A percentile compares a stretch with the other conserved stretches of the same genome.
Evolutionary conservation across 2,113 vertebrate species (phyloP).

Genomic region (Percopsis transmontana): DNA sequence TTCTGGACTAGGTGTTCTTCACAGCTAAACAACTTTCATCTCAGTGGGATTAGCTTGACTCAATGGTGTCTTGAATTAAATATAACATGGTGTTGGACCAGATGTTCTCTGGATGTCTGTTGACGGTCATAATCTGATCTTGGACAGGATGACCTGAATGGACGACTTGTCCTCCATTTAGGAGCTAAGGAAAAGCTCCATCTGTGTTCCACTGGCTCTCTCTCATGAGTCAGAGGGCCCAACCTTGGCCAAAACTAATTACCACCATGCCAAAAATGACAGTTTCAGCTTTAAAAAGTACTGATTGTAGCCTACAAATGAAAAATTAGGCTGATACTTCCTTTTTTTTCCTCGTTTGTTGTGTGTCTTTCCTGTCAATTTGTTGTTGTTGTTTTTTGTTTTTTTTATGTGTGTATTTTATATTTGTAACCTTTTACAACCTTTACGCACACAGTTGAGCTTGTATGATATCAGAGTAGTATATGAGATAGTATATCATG

Average conservation of each 20-base stretch:
- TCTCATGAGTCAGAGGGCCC: conserved; percentile 82
- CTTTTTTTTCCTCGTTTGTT: conserved; percentile 42
- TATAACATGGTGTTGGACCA: conserved; percentile 39
- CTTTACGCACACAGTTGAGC: conserved; percentile 1
- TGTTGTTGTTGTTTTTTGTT: conserved; percentile 35
- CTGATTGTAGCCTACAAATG: conserved; percentile 65
- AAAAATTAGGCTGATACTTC: conserved; percentile 67
- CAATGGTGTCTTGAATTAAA: conserved; percentile 32
- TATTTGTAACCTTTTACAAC: conserved; percentile 8
- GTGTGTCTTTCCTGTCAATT: conserved; percentile 14
- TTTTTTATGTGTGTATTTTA: conserved; percentile 17
- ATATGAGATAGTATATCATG: too few species aligned
- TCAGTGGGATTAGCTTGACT: conserved; percentile 26
- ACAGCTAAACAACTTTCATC: conserved; percentile 33
- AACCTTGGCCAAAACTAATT: conserved; percentile 85
- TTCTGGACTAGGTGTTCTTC: conserved; percentile 27
- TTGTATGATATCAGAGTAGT: too few species aligned
- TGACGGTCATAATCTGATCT: conserved; percentile 51
- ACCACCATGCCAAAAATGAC: conserved; percentile 84
- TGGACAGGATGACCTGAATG: conserved; percentile 66
- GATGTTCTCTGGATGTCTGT: conserved; percentile 38
- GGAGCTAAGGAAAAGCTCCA: conserved; percentile 78
- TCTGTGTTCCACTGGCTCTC: conserved; percentile 82
- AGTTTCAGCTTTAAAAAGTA: conserved; percentile 78
- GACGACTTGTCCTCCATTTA: conserved; percentile 64